Base-by-base conservation (phyloP, 2,113 vertebrate species). In the Seriola aureovittata region DNA sequence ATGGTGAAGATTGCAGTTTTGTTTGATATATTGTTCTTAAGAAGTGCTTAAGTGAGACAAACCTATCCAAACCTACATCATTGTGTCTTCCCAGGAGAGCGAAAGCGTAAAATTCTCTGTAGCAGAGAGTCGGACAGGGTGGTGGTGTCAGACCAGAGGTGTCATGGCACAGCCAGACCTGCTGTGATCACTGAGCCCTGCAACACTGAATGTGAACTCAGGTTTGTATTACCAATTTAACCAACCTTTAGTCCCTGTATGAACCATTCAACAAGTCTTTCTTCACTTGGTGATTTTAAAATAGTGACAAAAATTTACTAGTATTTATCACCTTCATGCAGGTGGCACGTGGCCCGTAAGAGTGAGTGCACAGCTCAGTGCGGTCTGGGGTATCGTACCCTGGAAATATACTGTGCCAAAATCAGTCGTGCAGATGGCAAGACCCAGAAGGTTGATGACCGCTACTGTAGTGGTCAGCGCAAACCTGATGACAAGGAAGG, bases 81-180 rank as follows among this genome's bases (percentile, higher is more conserved):
- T 78, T 78, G 63, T 77, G 44, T 88, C 72, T 58, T 71, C 6
- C 57, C 80, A 99, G 98, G 98, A 67, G 98, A 98, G 84, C 94
- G 96, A 10, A 99, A 96, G 88, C 95, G 97, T 71, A 99, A 97
- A 77, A 96, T 96, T 21, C 79, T 97, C 68, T 99, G 98, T 78
- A 97, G 95, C 60, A 93, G 98, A 82, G 97, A 99, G 88, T 97
- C 96, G 0, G 98, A 99, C 87, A 95, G 97, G 63, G 95, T 97
- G 82, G 96, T 96, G 0, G 98, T 99, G 85, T 99, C 98, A 0
- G 98, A 99, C 94, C 98, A 99, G 92, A 95, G 97, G 88, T 99
- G 98, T 58, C 96, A 98, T 44, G 95, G 89, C 16, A 93, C 96
- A 52, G 92, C 96, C 36, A 95, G 95, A 74, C 98, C 98, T 21